Evolutionary conservation across 2,797 vertebrate genomes (phyloP).

Genomic region (Fratercula arctica): DNA sequence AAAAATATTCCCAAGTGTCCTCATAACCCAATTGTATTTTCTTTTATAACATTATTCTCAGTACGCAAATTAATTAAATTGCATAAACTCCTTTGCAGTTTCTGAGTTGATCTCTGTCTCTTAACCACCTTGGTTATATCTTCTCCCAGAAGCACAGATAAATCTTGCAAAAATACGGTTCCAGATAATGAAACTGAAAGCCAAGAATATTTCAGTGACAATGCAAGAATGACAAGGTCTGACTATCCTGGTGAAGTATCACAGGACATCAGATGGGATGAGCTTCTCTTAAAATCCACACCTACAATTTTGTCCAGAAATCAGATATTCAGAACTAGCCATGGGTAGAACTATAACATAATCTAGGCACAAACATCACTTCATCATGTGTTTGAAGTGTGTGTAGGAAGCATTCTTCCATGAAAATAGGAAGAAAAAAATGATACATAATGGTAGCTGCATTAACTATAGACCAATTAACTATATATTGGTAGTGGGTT

Average conservation of each 20-base stretch:
- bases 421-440: background rate
- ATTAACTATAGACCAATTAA: background rate
- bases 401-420: background rate
- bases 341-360: background rate
- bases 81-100: background rate
- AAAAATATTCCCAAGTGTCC: background rate
- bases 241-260: background rate
- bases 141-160: background rate
- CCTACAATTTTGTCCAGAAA: background rate
- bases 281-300: background rate
- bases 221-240: background rate
- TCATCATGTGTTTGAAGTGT: background rate
- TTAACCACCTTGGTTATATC: background rate
- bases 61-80: background rate
- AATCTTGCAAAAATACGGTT: background rate
- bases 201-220: background rate
- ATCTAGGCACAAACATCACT: background rate
- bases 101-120: background rate
- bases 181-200: background rate
- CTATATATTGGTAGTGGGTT: background rate
- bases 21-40: background rate
- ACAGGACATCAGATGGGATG: background rate
- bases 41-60: background rate
- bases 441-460: background rate
- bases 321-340: background rate